phyloP scores from a whole-genome alignment of 2,113 vertebrate species.

The Collichthys lucidus region DNA sequence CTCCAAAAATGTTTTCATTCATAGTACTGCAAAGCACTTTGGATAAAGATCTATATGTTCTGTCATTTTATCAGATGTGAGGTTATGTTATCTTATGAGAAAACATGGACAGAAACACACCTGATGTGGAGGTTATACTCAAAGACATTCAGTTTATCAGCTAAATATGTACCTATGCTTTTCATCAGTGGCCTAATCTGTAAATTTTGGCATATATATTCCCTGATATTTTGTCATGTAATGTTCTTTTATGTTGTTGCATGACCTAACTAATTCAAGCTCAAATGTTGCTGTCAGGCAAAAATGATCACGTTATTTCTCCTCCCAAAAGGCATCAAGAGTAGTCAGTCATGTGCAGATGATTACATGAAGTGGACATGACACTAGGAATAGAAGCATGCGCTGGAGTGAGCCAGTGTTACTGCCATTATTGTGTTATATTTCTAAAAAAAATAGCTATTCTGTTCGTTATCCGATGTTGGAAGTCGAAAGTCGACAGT shows the following conservation, averaged over 20 bases:
- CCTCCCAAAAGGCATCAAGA: background rate
- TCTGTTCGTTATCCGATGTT: too few species aligned
- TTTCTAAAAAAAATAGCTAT: too few species aligned
- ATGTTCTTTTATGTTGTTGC: background rate
- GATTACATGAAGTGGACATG: background rate
- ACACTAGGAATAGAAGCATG: background rate
- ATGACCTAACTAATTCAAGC: background rate
- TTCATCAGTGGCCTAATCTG: background rate
- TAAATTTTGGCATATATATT: background rate
- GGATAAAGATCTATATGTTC: conserved; percentile 1
- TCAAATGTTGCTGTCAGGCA: background rate
- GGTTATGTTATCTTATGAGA: background rate
- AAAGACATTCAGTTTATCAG: background rate
- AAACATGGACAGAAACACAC: background rate
- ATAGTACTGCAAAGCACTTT: conserved; percentile 26
- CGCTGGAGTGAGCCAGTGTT: background rate
- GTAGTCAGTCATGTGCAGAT: background rate
- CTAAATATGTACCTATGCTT: background rate
- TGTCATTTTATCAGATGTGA: background rate
- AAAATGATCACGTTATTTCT: background rate
- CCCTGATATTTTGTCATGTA: background rate
- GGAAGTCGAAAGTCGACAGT: too few species aligned
- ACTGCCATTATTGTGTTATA: background rate
- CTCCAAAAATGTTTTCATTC: conserved; percentile 51
- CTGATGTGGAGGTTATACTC: background rate